Conservation (phyloP, 1,140 invertebrate genomes). For the Oppia nitens region DNA sequence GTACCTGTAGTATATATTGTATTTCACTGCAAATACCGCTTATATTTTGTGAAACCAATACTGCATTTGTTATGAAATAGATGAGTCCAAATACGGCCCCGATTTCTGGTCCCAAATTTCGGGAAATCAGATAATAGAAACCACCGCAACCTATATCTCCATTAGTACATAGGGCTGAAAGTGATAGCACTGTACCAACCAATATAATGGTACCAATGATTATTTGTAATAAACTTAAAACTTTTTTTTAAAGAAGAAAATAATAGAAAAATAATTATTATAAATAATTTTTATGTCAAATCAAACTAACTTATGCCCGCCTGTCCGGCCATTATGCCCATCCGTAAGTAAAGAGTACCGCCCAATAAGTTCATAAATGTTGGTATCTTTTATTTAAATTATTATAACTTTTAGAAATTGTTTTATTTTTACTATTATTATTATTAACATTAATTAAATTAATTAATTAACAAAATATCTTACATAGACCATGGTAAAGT, state of each 20-base stretch:
- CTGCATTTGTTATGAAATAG: constrained; percentile 89
- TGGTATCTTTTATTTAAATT: background rate
- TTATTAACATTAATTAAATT: background rate
- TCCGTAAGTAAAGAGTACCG: background rate
- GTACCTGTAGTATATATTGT: constrained; percentile 22
- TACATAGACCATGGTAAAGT: background rate
- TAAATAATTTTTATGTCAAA: background rate
- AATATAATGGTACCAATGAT: background rate
- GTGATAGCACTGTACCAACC: constrained; percentile 60
- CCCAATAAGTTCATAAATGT: background rate
- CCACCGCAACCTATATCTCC: constrained; percentile 97
- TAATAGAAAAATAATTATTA: background rate
- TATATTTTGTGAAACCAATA: constrained; percentile 91
- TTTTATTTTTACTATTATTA: background rate
- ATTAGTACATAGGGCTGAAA: constrained; percentile 95
- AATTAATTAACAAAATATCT: background rate
- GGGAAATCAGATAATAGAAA: constrained; percentile 89
- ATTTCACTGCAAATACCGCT: constrained; percentile 93
- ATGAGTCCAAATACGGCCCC: constrained; percentile 82
- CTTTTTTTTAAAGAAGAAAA: background rate
- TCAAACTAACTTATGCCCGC: background rate
- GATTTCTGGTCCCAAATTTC: constrained; percentile 90
- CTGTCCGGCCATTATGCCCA: background rate
- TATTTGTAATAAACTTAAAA: background rate
- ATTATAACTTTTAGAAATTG: background rate